Conservation (phyloP, 2,797 vertebrate species). For the Argya squamiceps region DNA sequence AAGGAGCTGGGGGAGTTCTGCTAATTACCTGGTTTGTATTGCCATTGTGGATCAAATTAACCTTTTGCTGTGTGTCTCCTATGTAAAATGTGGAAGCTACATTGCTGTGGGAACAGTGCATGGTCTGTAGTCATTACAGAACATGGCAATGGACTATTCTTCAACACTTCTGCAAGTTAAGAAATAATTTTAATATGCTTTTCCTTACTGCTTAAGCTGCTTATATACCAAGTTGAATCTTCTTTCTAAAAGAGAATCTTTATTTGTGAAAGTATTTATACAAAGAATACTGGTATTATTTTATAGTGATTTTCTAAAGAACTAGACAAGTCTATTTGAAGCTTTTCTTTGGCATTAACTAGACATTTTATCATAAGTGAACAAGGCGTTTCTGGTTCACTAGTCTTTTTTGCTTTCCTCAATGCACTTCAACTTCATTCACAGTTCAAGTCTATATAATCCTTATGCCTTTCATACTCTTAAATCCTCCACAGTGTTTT, state of each 20-base stretch:
- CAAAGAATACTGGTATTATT: slow-evolving; percentile 70
- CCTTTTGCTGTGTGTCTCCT: background rate
- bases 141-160: background rate
- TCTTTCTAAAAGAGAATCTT: slow-evolving; percentile 55
- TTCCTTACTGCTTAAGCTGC: slow-evolving; percentile 66
- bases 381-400: slow-evolving; percentile 74
- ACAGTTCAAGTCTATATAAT: slow-evolving; percentile 74
- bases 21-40: background rate
- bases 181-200: slow-evolving; percentile 56
- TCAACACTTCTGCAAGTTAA: slow-evolving; percentile 46
- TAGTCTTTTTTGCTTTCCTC: slow-evolving; percentile 74
- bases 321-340: slow-evolving; percentile 70
- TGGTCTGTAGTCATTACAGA: background rate
- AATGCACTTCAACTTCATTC: slow-evolving; percentile 73
- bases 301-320: slow-evolving; percentile 74
- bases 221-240: slow-evolving; percentile 70
- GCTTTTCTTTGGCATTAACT: slow-evolving; percentile 77
- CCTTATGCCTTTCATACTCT: slow-evolving; percentile 66
- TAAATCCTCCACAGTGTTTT: slow-evolving; percentile 66
- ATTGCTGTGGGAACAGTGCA: background rate
- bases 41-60: background rate
- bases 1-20: background rate
- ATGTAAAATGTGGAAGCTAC: background rate
- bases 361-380: slow-evolving; percentile 80
- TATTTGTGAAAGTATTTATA: slow-evolving; percentile 70